Evolutionary conservation across 2,888 invertebrate genomes (phyloP).

Genomic region (Caenorhabditis sp.): DNA sequence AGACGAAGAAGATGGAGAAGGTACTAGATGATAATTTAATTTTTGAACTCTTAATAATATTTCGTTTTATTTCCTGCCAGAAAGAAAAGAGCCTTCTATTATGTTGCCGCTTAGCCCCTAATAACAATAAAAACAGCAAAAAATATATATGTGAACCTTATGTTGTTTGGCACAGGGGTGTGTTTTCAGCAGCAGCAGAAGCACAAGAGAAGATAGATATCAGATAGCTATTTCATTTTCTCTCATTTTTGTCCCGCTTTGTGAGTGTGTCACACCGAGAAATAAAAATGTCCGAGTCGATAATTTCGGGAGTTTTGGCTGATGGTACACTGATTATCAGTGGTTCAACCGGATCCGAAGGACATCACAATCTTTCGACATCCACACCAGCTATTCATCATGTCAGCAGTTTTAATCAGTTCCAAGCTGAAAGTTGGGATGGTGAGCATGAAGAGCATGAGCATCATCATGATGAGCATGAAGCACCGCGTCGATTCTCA

Average conservation of each 20-base stretch:
- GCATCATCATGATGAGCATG: constrained; percentile 18
- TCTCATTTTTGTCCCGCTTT: no score
- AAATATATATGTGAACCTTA: neutral
- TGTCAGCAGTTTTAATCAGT: constrained; percentile 41
- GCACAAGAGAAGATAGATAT: no score
- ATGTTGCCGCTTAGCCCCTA: constrained; percentile 1
- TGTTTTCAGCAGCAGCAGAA: neutral
- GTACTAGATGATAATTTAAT: constrained; percentile 9
- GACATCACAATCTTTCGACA: constrained; percentile 5
- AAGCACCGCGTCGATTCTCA: constrained; percentile 23
- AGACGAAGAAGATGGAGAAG: constrained; percentile 18
- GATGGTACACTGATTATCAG: constrained; percentile 34
- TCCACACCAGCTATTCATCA: constrained; percentile 43
- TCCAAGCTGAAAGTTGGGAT: constrained; percentile 56
- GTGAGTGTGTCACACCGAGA: no score
- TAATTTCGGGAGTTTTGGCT: constrained; percentile 18
- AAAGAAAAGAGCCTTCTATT: neutral
- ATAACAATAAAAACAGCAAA: neutral
- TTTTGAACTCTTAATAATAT: neutral
- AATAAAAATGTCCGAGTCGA: neutral
- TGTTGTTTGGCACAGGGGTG: neutral
- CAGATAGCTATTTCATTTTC: neutral
- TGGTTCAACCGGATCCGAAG: constrained; percentile 18
- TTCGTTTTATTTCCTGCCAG: neutral
- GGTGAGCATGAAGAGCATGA: constrained; percentile 56